A percentile compares a stretch with the other conserved stretches of the same genome.
phyloP scores from a whole-genome alignment of 2,113 vertebrate species.

The Shinisaurus crocodilurus region DNA sequence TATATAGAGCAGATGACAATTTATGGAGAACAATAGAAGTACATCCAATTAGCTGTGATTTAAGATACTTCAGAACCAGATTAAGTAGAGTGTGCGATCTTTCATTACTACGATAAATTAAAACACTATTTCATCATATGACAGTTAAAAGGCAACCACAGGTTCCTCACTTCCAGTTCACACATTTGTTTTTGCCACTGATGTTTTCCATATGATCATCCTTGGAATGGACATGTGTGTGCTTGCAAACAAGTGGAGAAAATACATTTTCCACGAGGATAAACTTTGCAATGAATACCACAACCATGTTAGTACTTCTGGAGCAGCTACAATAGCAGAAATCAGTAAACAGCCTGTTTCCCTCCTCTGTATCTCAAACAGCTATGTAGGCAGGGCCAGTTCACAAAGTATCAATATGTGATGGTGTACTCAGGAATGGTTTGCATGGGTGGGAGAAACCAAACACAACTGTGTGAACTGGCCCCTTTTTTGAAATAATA shows the following conservation, averaged over 20 bases:
- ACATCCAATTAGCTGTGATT: conserved; percentile 14
- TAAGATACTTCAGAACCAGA: conserved; percentile 9
- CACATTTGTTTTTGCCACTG: neutral
- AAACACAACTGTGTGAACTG: neutral
- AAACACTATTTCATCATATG: conserved; percentile 50
- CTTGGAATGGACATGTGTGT: neutral
- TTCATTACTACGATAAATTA: conserved; percentile 28
- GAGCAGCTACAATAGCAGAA: neutral
- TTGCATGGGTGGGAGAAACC: neutral
- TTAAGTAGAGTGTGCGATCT: neutral
- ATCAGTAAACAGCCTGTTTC: neutral
- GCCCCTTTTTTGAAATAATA: neutral
- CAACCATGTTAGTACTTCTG: neutral
- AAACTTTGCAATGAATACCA: neutral
- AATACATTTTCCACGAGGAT: neutral
- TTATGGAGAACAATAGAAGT: conserved; percentile 21
- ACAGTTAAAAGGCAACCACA: neutral
- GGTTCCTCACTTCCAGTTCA: neutral
- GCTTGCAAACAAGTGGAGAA: neutral
- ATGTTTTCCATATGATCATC: neutral
- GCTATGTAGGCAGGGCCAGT: neutral
- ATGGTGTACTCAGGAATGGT: neutral
- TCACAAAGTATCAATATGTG: neutral
- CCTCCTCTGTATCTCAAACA: neutral
- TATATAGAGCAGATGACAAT: neutral